Base-by-base conservation (phyloP, 2,888 invertebrate species). In the Eurois occulta region DNA sequence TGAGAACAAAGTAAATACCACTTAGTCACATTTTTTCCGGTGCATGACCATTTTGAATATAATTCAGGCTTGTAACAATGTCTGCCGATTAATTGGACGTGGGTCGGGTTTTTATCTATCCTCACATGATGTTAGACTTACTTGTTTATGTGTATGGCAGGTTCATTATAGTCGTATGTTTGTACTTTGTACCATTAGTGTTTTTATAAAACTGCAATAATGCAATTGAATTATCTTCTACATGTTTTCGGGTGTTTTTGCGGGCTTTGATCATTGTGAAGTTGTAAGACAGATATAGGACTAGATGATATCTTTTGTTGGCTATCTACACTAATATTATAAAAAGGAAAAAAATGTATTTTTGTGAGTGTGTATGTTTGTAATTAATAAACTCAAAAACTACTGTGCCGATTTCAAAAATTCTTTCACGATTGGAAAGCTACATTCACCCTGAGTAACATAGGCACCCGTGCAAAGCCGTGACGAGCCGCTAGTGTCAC, bases 21-120 rank as follows among this genome's bases (percentile, higher is more conserved):
- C 28, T 48, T 68, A 66, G 46, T 18, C 11, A 60, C 0, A 67
- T 84, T 86, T 88, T 90, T 90, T 86, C 81, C 78, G 75, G 55
- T 77, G 76, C 75, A 86, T 87, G 81, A 82, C 83, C 76, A 89
- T 87, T 88, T 73, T 83, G 78, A 86, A 84, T 84, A 84, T 86
- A 87, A 86, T 88, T 88, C 86, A 81, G 83, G 73, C 83, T 85
- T 69, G 77, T 87, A 89, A 88, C 87, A 83, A 88, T 78, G 84
- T 88, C 85, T 89, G 85, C 85, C 76, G 75, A 72, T 81, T 91
- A 90, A 91, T 91, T 90, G 88, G 88, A 86, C 86, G 90, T 91
- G 87, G 91, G 90, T 78, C 67, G 87, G 24, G 69, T 89, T 90
- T 89, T 89, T 86, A 74, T 82, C 52, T 65, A 48, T 77, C 67